Conservation (phyloP, 2,113 vertebrate species). For the Chionis minor region DNA sequence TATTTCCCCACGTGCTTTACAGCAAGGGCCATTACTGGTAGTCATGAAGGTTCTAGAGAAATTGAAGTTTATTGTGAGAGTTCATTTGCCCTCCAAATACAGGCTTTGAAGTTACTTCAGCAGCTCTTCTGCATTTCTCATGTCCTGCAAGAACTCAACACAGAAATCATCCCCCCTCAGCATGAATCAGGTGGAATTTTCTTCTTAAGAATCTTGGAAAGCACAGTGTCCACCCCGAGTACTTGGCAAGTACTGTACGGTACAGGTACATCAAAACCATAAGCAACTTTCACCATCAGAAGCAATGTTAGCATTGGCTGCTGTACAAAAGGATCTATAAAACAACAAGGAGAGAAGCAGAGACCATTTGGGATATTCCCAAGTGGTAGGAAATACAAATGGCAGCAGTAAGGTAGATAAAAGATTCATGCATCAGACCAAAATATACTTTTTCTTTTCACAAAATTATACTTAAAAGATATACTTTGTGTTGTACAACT, state of each 20-base stretch:
- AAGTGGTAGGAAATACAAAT: slow-evolving; percentile 14
- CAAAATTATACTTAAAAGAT: slow-evolving; percentile 3
- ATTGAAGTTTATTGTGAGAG: background rate
- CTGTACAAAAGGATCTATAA: background rate
- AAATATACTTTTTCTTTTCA: background rate
- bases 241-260: background rate
- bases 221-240: background rate
- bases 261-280: background rate
- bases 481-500: background rate
- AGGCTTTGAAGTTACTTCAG: background rate
- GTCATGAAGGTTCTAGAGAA: background rate
- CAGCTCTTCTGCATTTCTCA: background rate
- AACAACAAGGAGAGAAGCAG: background rate
- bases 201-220: background rate
- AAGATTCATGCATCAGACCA: background rate
- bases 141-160: background rate
- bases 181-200: background rate
- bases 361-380: slow-evolving; percentile 5
- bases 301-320: background rate
- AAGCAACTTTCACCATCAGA: background rate
- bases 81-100: background rate
- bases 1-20: background rate
- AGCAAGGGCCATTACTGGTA: background rate
- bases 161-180: background rate
- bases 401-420: background rate